Evolutionary conservation across 1,140 invertebrate species (phyloP), one percentile per base, ranked within the genome.

Genomic region (Drepana arcuata): DNA sequence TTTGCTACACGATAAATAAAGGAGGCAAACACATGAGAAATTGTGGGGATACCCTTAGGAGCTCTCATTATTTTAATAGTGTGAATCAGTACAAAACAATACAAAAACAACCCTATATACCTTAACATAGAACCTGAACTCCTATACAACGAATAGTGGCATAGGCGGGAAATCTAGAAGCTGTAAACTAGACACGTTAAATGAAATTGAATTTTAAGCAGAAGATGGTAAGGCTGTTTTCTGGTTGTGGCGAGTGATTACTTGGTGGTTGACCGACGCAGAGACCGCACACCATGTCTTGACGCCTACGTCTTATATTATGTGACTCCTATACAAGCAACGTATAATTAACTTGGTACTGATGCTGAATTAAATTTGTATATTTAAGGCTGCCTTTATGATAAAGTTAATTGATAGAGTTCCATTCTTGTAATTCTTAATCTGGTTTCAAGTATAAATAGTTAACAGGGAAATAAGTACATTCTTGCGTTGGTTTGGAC

Each of bases 11-110:
- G 61, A 73, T 68, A 75, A 74, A 79, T 69, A 75, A 73, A 69
- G 50, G 41, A 63, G 47, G 51, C 41, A 60, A 71, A 67, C 57
- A 67, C 58, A 74, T 69, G 69, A 78, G 67, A 73, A 71, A 78
- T 74, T 69, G 67, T 65, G 41, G 54, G 59, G 61, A 63, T 73
- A 68, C 62, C 73, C 65, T 68, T 57, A 67, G 62, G 63, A 64
- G 57, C 38, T 39, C 61, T 68, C 71, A 75, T 78, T 74, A 78
- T 71, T 78, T 74, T 70, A 70, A 78, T 70, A 65, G 67, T 71
- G 48, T 67, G 62, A 69, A 65, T 50, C 46, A 35, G 15, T 15
- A 11, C 14, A 2, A 1, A 5, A 2, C 50, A 57, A 28, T 18
- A 39, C 6, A 54, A 65, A 55, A 32, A 52, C 9, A 39, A 55